These are phyloP conservation scores for Puffinus mauretanicus DNA, from an alignment of 2,113 vertebrate species.

Conservation along the genomic window DNA sequence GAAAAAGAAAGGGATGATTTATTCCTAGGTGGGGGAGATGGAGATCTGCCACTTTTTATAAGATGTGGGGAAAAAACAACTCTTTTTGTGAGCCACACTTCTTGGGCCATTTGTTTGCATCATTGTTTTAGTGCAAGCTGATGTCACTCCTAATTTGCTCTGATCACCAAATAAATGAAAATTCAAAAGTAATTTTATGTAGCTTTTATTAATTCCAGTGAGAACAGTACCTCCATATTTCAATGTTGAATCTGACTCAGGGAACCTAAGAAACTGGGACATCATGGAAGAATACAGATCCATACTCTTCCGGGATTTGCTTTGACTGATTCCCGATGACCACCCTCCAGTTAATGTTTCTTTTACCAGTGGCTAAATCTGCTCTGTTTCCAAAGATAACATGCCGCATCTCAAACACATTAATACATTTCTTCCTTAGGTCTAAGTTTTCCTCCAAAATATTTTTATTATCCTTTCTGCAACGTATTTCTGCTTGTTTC, in stretches of 20 bases:
- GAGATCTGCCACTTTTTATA: background rate
- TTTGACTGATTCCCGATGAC: background rate
- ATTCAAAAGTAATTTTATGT: background rate
- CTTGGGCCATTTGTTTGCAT: background rate
- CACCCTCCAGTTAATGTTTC: background rate
- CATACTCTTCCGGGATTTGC: background rate
- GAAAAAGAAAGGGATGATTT: background rate
- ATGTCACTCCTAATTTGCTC: background rate
- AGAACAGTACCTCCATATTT: background rate
- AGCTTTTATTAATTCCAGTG: background rate
- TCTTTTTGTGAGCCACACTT: background rate
- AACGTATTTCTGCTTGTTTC: background rate
- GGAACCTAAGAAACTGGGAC: background rate
- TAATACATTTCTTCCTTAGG: background rate
- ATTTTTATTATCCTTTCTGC: background rate
- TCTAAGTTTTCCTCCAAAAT: background rate
- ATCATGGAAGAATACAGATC: background rate
- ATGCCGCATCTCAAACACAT: background rate
- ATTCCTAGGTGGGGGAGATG: background rate
- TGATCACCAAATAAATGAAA: background rate
- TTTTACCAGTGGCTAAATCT: background rate
- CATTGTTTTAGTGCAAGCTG: background rate
- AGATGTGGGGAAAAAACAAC: accelerated
- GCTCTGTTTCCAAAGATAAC: background rate
- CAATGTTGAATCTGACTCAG: background rate